Conservation (phyloP, 2,113 vertebrate genomes). For the Podilymbus podiceps region DNA sequence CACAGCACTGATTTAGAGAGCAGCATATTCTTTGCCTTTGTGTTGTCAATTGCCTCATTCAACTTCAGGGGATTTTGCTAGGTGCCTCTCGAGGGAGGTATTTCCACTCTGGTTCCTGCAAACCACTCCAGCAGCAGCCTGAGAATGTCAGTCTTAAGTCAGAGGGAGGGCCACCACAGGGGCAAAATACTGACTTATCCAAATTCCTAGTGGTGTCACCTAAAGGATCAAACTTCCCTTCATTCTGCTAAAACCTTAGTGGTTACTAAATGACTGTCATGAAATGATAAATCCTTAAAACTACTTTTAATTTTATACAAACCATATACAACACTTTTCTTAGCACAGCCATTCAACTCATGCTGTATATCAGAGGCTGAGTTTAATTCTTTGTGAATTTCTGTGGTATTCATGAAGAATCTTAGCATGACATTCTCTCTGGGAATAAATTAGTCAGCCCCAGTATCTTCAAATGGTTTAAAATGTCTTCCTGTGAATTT, state of each 20-base stretch:
- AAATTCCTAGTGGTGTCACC: not conserved
- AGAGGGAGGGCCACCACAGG: not conserved
- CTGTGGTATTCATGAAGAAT: not conserved
- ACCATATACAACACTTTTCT: not conserved
- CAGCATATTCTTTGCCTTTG: not conserved
- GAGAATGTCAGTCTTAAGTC: not conserved
- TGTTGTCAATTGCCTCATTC: not conserved
- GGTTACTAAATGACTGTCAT: not conserved
- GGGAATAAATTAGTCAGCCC: not conserved
- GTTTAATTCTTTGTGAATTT: not conserved
- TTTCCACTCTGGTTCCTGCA: not conserved
- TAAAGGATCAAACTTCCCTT: not conserved
- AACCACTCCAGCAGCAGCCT: not conserved
- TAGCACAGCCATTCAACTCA: not conserved
- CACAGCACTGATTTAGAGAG: not conserved
- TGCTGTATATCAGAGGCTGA: not conserved
- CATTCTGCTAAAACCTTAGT: not conserved
- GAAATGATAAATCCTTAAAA: not conserved
- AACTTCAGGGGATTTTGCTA: not conserved
- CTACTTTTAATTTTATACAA: not conserved
- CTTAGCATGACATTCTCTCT: not conserved
- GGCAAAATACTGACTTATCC: not conserved
- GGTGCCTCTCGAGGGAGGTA: not conserved
- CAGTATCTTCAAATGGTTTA: not conserved
- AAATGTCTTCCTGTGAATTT: not conserved